Evolutionary conservation across 2,113 vertebrate species (phyloP), one percentile per base, ranked within the genome.

Genomic region (Turdus rufiventris): DNA sequence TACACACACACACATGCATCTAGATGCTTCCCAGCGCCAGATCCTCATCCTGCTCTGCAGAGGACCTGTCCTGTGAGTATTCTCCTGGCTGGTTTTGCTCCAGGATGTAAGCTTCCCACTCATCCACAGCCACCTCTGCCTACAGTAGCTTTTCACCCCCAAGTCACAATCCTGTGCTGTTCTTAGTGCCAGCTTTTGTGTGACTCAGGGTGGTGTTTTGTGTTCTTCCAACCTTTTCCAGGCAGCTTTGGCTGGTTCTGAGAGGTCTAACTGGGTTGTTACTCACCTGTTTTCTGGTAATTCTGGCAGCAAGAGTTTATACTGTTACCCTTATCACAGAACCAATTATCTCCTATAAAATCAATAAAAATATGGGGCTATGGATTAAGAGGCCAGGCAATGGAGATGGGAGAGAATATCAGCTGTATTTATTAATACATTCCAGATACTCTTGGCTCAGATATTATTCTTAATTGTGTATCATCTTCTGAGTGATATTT

Each of bases 1-100:
- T 18, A n/a, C 8, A 2, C 9, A 6, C 15, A 18, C 3, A 14
- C 29, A 28, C 4, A 0, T 3, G 4, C 1, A 3, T n/a, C 16
- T 6, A 4, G 29, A 29, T 8, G 3, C 3, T n/a, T 66, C 11
- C n/a, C 23, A 68, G 18, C 15, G 57, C 12, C 63, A 86, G 34
- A 61, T 50, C 23, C 19, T 76, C 18, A 28, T 34, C 51, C 54
- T 85, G 10, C 34, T 82, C 45, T 80, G 28, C 42, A 58, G 45
- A 36, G 7, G 56, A 24, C 29, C 33, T 12, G 12, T 93, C 31
- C 42, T 29, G 9, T 62, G 23, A 20, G 23, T 18, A 29, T 54
- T 80, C 16, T 74, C 20, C 43, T 21, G 68, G 12, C 10, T 68
- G 11, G 0, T 45, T 89, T 62, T 78, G 28, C 38, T 72, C 28